Evolutionary conservation across 2,888 invertebrate species (phyloP).

Genomic region (Thumatha senex): DNA sequence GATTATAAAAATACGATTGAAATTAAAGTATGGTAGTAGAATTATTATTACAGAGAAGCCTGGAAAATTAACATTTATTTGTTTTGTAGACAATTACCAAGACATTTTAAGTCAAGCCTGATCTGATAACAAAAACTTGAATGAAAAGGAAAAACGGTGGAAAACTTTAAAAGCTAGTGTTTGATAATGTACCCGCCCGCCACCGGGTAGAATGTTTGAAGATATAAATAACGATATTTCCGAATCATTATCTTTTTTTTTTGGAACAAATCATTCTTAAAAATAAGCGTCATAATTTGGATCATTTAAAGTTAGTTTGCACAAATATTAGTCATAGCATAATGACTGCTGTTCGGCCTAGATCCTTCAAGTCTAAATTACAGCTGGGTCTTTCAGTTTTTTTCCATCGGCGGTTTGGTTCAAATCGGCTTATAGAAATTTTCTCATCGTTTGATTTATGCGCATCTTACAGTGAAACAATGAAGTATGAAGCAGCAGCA

Average conservation of each 20-base stretch:
- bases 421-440: conserved; percentile 1
- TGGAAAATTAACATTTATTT: conserved; percentile 14
- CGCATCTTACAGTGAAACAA: conserved; percentile 32
- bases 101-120: conserved; percentile 33
- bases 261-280: conserved; percentile 12
- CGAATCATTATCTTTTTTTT: conserved; percentile 11
- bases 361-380: conserved; percentile 1
- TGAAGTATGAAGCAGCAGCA: conserved; percentile 31
- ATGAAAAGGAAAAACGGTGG: conserved; percentile 16
- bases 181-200: conserved; percentile 25
- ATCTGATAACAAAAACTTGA: conserved; percentile 37
- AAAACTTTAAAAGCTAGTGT: no score
- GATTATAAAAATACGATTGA: conserved; percentile 33
- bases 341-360: conserved; percentile 2
- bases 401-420: no score
- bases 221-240: conserved; percentile 14
- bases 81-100: conserved; percentile 15
- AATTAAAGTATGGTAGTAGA: conserved; percentile 35
- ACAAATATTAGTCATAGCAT: no score
- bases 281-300: conserved; percentile 4
- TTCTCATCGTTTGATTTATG: conserved; percentile 31
- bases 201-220: conserved; percentile 39
- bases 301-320: no score
- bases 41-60: conserved; percentile 35
- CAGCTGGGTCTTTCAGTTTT: background rate